These are phyloP conservation scores for Lepidocyrtoides sp. DNA, from an alignment of 2,888 invertebrate species.

Conservation along the genomic window DNA sequence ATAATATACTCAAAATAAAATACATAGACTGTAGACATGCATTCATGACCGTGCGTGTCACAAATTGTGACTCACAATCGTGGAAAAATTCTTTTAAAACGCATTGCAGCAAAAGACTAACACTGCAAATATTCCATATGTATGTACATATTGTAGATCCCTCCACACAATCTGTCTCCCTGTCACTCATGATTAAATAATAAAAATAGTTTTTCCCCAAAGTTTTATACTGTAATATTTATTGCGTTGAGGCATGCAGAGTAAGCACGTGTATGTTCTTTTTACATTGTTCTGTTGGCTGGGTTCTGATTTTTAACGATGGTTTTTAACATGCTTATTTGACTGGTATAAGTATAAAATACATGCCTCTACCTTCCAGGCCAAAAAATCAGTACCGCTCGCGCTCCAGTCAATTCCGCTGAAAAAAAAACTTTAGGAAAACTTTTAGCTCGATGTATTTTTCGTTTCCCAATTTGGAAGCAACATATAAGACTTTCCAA, in stretches of 20 bases:
- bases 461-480: too few relatives aligned
- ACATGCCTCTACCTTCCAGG: background rate
- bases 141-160: background rate
- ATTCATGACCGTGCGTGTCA: background rate
- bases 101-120: slow-evolving; percentile 61
- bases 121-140: background rate
- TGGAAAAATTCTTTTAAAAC: slow-evolving; percentile 21
- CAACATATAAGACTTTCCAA: too few relatives aligned
- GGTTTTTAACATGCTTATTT: too few relatives aligned
- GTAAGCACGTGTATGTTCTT: background rate
- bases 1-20: background rate
- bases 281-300: slow-evolving; percentile 26
- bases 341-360: too few relatives aligned
- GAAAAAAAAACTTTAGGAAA: too few relatives aligned
- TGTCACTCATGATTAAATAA: slow-evolving; percentile 48
- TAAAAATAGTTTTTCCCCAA: slow-evolving; percentile 30
- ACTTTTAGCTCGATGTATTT: too few relatives aligned
- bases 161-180: slow-evolving; percentile 12
- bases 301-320: too few relatives aligned
- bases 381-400: background rate
- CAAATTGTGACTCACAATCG: too few relatives aligned
- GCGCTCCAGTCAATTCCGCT: too few relatives aligned
- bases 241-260: slow-evolving; percentile 8
- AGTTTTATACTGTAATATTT: slow-evolving; percentile 24
- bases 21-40: background rate